Evolutionary conservation across 1,140 invertebrate species (phyloP).

Genomic region (Hycleus phaleratus): DNA sequence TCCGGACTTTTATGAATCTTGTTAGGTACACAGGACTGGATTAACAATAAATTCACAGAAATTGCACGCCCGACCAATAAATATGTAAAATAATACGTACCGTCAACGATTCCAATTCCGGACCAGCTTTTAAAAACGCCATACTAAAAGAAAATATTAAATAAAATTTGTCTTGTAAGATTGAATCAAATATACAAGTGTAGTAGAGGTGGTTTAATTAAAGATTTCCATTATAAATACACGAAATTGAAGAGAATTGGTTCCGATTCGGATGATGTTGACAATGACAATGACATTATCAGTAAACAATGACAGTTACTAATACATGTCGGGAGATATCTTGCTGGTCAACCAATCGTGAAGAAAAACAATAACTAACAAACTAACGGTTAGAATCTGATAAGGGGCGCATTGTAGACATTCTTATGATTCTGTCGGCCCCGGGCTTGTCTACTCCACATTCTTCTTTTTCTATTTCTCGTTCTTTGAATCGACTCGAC

Average conservation of each 20-base stretch:
- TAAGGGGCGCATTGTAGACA: constrained; percentile 23
- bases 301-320: constrained; percentile 22
- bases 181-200: no score
- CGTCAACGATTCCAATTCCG: background rate
- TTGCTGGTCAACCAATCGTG: constrained; percentile 15
- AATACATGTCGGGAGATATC: constrained; percentile 22
- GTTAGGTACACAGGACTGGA: background rate
- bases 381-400: constrained; percentile 27
- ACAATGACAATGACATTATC: background rate
- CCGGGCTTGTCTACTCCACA: background rate
- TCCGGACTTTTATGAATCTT: constrained; percentile 4
- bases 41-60: constrained; percentile 7
- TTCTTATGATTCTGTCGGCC: constrained; percentile 6
- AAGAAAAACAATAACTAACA: constrained; percentile 26
- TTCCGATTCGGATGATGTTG: no score
- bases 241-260: no score
- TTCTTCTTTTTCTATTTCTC: background rate
- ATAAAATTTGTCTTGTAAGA: no score
- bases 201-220: no score
- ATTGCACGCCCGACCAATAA: constrained; percentile 5
- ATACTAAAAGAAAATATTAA: no score
- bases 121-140: no score
- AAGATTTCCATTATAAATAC: no score
- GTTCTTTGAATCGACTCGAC: no score
- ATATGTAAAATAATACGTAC: constrained; percentile 8